Base-by-base conservation (phyloP, 2,113 vertebrate genomes). In the Aix galericulata region DNA sequence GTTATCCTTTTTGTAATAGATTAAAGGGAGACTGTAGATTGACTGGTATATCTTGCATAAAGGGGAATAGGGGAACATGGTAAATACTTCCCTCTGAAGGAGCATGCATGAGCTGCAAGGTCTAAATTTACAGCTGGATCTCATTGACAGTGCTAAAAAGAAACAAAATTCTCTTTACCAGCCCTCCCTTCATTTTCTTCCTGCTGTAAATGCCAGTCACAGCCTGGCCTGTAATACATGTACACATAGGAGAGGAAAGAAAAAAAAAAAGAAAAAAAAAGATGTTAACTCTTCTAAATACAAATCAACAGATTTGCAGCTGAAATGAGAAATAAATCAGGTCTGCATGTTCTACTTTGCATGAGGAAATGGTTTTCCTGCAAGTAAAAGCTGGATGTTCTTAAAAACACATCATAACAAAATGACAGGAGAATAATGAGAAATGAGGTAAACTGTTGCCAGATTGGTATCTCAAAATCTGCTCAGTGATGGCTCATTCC, bases 361-460 rank as follows among this genome's bases (percentile, higher is more conserved):
- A 67, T 23, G n/a, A 80, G 68, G 85, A 91, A 93, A 68, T 68
- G 31, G 75, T 60, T 95, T 76, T 85, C 58, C n/a, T 81, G 67
- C 76, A 92, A 96, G 84, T 26, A 89, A 38, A 95, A 66, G 32
- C 44, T 81, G 53, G 27, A 63, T 91, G 80, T 50, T 91, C 59
- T 94, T 92, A 82, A 93, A 92, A 91, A 94, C 58, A 85, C 66
- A 81, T 91, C 31, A 91, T 73, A 48, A 91, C 48, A 69, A 94
- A 95, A 87, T 59, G 60, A 91, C n/a, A 83, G 89, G 27, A 88
- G 26, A 92, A 69, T 58, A 88, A 80, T 32, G 56, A 91, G 55
- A 78, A 91, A 60, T 25, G 20, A 91, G 40, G 81, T 60, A 79
- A 93, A 82, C 50, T 44, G 58, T 59, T 86, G 81, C 82, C 73